Percentiles rank a stretch among this genome's conserved stretches.
Evolutionary conservation across 2,888 invertebrate genomes (phyloP).

Genomic region (Catocala fraxini): DNA sequence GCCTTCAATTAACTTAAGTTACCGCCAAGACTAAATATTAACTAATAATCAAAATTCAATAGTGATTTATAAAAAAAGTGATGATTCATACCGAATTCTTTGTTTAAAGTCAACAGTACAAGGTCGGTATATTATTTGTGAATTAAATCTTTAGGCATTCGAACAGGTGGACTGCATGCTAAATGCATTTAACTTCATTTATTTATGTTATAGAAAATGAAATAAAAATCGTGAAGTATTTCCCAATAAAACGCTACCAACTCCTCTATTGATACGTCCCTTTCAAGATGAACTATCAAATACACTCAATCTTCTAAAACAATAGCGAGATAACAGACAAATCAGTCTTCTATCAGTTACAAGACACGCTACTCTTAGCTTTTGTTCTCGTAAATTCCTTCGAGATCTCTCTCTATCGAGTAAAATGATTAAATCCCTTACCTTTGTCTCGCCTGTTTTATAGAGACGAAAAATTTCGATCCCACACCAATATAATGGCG

Average conservation of each 20-base stretch:
- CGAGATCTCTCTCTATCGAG: slow-evolving; percentile 36
- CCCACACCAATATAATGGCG: slow-evolving; percentile 31
- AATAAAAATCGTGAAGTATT: no score
- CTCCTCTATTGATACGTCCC: not conserved
- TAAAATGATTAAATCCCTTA: slow-evolving; percentile 46
- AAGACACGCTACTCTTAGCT: slow-evolving; percentile 27
- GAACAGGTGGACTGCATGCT: no score
- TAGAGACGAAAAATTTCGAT: slow-evolving; percentile 33
- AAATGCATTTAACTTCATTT: no score
- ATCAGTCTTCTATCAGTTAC: slow-evolving; percentile 22
- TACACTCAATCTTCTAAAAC: slow-evolving; percentile 22
- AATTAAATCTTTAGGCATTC: no score
- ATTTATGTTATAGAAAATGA: no score
- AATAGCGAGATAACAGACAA: slow-evolving; percentile 24
- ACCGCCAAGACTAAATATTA: no score
- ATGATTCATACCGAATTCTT: no score
- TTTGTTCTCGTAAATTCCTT: slow-evolving; percentile 45
- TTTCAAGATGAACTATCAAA: not conserved
- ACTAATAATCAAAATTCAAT: no score
- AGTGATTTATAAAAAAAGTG: no score
- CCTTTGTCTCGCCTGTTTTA: slow-evolving; percentile 48
- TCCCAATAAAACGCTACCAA: not conserved
- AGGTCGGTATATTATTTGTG: no score
- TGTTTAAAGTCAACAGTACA: no score
- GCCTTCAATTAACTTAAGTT: no score